phyloP scores from a whole-genome alignment of 2,113 vertebrate species.

The Entomyzon cyanotis region DNA sequence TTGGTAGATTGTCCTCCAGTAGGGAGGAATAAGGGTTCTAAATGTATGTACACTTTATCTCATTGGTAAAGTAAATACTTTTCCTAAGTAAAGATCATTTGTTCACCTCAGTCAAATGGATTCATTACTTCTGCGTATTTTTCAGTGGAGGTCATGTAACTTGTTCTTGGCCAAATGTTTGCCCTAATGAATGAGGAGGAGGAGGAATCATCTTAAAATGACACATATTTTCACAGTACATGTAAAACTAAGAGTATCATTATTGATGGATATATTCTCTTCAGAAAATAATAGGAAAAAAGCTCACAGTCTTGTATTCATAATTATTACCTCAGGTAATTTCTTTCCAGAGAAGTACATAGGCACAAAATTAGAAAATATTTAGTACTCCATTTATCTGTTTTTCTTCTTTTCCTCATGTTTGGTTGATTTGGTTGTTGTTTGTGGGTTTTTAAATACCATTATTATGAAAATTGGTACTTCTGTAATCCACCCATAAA shows the following conservation, averaged over 20 bases:
- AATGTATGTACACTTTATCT: not conserved
- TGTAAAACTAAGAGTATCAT: not conserved
- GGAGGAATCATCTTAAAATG: not conserved
- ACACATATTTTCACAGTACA: not conserved
- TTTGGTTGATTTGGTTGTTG: not conserved
- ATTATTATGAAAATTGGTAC: not conserved
- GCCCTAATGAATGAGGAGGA: not conserved
- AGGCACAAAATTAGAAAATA: not conserved
- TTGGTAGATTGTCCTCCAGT: not conserved
- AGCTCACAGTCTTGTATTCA: not conserved
- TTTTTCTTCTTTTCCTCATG: not conserved
- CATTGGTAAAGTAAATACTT: not conserved
- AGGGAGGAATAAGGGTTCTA: not conserved
- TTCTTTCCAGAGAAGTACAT: not conserved
- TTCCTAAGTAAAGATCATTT: not conserved
- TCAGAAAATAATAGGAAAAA: not conserved
- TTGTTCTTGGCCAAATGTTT: not conserved
- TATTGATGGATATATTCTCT: not conserved
- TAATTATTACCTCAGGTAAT: not conserved
- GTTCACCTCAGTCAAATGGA: not conserved
- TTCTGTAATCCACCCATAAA: not conserved
- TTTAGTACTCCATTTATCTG: fast-evolving
- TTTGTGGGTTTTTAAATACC: not conserved
- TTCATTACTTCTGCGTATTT: not conserved
- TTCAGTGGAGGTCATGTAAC: not conserved